Evolutionary conservation across 2,888 invertebrate genomes (phyloP).

Genomic region (Callosobruchus maculatus): DNA sequence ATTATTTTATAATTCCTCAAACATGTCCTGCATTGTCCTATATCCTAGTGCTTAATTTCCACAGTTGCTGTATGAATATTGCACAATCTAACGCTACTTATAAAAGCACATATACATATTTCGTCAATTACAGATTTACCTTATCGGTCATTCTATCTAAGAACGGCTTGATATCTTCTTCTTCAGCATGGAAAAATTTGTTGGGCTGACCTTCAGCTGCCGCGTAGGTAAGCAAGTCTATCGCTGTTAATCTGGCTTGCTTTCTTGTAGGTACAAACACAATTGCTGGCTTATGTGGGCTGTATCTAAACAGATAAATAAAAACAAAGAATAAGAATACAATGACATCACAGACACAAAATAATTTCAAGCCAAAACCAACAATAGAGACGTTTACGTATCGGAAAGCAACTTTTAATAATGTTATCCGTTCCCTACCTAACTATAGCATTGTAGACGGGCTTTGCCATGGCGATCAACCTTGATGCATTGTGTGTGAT

Average conservation of each 20-base stretch:
- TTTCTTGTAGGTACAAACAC: slow-evolving; percentile 90
- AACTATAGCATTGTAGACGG: slow-evolving; percentile 86
- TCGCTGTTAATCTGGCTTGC: slow-evolving; percentile 90
- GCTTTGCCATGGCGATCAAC: slow-evolving; percentile 95
- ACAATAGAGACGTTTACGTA: too few relatives aligned
- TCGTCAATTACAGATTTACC: slow-evolving; percentile 50
- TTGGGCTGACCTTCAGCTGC: slow-evolving; percentile 84
- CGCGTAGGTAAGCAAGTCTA: slow-evolving; percentile 91
- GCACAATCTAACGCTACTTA: too few relatives aligned
- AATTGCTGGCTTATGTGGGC: slow-evolving; percentile 79
- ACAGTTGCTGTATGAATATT: too few relatives aligned
- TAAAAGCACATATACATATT: too few relatives aligned
- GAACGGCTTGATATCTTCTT: slow-evolving; percentile 84
- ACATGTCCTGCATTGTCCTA: too few relatives aligned
- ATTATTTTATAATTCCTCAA: too few relatives aligned
- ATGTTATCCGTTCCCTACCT: not conserved
- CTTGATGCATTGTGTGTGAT: slow-evolving; percentile 96
- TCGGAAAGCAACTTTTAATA: too few relatives aligned
- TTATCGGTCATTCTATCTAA: slow-evolving; percentile 84
- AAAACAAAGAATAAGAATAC: too few relatives aligned
- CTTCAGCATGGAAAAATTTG: slow-evolving; percentile 84
- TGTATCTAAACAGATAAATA: slow-evolving; percentile 58
- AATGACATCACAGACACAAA: not conserved
- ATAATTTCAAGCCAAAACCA: too few relatives aligned
- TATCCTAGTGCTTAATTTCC: too few relatives aligned